Percentiles rank a stretch among this genome's conserved stretches.
These are phyloP conservation scores for Chymomyza costata DNA, from an alignment of 1,140 invertebrate genomes.

Conservation along the genomic window DNA sequence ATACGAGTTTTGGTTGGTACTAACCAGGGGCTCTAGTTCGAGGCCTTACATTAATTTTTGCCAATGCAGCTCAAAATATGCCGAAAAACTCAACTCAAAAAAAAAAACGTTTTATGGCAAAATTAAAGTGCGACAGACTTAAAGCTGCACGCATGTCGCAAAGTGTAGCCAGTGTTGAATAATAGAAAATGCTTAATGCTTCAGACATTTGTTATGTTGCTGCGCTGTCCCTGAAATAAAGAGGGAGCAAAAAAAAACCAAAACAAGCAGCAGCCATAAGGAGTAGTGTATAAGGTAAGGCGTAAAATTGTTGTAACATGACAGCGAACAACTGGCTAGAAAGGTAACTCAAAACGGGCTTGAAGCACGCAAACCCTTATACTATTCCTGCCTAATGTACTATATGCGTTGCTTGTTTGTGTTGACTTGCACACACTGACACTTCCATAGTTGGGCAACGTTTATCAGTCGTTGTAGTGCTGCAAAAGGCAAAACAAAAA, in stretches of 20 bases:
- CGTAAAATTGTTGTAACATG: slow-evolving; percentile 72
- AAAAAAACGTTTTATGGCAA: too few species aligned
- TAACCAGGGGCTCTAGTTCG: slow-evolving; percentile 4
- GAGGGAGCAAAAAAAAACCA: too few species aligned
- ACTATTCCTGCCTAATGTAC: slow-evolving; percentile 65
- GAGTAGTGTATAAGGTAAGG: too few species aligned
- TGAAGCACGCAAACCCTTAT: slow-evolving; percentile 48
- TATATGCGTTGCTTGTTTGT: slow-evolving; percentile 47
- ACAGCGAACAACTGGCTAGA: slow-evolving; percentile 66
- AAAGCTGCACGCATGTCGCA: too few species aligned
- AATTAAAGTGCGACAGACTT: slow-evolving; percentile 1
- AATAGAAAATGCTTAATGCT: too few species aligned
- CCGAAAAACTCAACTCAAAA: too few species aligned
- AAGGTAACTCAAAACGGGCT: slow-evolving; percentile 68
- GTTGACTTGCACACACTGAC: slow-evolving; percentile 47
- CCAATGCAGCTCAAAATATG: slow-evolving; percentile 45
- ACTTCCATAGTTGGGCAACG: slow-evolving; percentile 15
- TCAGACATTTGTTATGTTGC: too few species aligned
- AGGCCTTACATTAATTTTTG: slow-evolving; percentile 53
- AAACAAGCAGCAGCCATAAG: too few species aligned
- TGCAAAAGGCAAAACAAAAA: too few species aligned
- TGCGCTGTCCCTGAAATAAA: too few species aligned
- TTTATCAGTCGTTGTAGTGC: slow-evolving; percentile 46
- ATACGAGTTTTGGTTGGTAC: slow-evolving; percentile 2
- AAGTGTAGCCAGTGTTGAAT: too few species aligned